phyloP scores from a whole-genome alignment of 1,140 invertebrate species.

The Diachasmimorpha longicaudata region DNA sequence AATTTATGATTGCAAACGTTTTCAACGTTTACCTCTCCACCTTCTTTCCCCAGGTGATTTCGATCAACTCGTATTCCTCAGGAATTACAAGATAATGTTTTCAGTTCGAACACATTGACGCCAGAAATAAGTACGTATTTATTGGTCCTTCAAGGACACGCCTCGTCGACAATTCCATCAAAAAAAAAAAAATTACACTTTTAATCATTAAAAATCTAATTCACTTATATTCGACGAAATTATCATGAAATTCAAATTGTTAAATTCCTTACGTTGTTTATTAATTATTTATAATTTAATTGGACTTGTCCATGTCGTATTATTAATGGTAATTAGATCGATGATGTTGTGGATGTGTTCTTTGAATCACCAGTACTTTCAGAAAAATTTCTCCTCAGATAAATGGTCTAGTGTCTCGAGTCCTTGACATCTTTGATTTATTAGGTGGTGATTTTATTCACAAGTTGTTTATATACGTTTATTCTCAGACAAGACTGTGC shows the following conservation, averaged over 20 bases:
- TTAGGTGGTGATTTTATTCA: not conserved
- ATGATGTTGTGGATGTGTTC: not conserved
- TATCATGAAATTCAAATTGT: not conserved
- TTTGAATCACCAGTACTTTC: too few relatives aligned
- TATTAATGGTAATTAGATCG: not conserved
- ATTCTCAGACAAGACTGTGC: slow-evolving; percentile 55
- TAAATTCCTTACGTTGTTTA: too few relatives aligned
- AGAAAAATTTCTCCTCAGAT: not conserved
- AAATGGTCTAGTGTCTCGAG: not conserved
- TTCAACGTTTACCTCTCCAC: too few relatives aligned
- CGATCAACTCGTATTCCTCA: too few relatives aligned
- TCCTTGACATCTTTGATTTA: not conserved
- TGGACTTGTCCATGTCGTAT: too few relatives aligned
- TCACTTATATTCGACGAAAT: not conserved
- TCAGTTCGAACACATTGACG: not conserved
- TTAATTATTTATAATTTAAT: too few relatives aligned
- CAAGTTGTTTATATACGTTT: slow-evolving; percentile 1
- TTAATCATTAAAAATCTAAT: not conserved
- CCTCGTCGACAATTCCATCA: not conserved
- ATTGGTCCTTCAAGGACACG: not conserved
- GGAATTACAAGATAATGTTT: too few relatives aligned
- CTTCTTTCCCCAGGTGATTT: not conserved
- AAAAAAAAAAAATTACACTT: not conserved
- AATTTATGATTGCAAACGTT: not conserved
- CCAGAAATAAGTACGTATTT: not conserved